phyloP scores from a whole-genome alignment of 2,113 vertebrate genomes.

The Nannobrachium achirus region DNA sequence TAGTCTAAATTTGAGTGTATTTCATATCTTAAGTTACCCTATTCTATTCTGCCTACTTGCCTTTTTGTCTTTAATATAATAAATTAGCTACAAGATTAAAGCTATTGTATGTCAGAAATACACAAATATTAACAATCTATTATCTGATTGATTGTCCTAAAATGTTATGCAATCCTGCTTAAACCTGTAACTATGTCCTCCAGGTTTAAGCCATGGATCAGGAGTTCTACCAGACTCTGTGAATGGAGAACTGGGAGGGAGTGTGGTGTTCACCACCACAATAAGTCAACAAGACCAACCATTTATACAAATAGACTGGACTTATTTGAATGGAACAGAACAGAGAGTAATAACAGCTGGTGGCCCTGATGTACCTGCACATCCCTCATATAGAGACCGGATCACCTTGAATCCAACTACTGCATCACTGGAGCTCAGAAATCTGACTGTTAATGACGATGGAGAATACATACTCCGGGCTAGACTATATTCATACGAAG shows the following conservation, averaged over 20 bases:
- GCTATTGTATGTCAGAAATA: too few species aligned
- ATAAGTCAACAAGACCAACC: neutral
- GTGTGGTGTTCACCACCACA: conserved; percentile 33
- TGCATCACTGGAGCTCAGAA: conserved; percentile 60
- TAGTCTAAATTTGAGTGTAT: too few species aligned
- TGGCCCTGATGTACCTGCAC: fast-evolving
- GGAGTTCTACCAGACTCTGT: conserved; percentile 42
- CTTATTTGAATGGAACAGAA: neutral
- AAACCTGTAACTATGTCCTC: neutral
- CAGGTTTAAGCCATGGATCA: conserved; percentile 46
- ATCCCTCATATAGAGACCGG: conserved; percentile 33
- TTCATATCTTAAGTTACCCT: too few species aligned
- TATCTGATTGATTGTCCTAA: too few species aligned
- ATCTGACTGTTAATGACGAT: conserved; percentile 35
- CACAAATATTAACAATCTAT: too few species aligned
- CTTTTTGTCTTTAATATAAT: too few species aligned
- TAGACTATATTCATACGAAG: too few species aligned
- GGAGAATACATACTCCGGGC: conserved; percentile 32
- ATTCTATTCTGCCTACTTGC: too few species aligned
- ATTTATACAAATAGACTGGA: fast-evolving
- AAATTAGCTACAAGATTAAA: too few species aligned
- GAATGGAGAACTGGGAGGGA: conserved; percentile 21
- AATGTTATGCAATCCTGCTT: neutral
- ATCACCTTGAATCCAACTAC: conserved; percentile 8
- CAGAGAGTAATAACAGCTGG: fast-evolving